Conservation (phyloP, 1,140 invertebrate species). For the Chironomus tepperi region DNA sequence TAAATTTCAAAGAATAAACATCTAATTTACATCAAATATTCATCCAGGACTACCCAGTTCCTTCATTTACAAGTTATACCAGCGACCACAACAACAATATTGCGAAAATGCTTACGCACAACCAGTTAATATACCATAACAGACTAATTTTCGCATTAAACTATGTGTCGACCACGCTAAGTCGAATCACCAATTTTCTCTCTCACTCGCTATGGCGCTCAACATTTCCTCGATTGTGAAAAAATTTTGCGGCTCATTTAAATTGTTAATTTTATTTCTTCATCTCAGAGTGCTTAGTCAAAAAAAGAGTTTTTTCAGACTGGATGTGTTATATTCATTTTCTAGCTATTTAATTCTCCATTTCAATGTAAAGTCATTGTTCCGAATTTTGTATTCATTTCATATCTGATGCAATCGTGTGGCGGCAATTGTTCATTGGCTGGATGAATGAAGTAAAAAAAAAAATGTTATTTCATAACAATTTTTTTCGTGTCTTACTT, state of each 20-base stretch:
- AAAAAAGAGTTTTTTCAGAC: background rate
- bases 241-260: conserved; percentile 17
- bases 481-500: background rate
- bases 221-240: conserved; percentile 19
- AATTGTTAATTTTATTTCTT: conserved; percentile 5
- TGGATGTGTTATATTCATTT: background rate
- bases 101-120: background rate
- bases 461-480: no score
- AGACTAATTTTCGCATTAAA: background rate
- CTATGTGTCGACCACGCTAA: background rate
- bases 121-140: background rate
- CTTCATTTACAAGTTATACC: no score
- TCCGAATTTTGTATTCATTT: background rate
- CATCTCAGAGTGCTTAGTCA: no score
- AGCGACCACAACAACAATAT: no score
- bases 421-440: background rate
- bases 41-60: no score
- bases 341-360: background rate
- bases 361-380: conserved; percentile 5
- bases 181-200: no score
- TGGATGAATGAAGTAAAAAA: no score
- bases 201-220: background rate
- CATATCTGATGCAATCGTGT: background rate
- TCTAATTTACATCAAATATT: no score
- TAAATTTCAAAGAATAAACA: no score